Percentiles rank a stretch among this genome's conserved stretches.
phyloP scores from a whole-genome alignment of 2,113 vertebrate genomes.

The Calonectris borealis region DNA sequence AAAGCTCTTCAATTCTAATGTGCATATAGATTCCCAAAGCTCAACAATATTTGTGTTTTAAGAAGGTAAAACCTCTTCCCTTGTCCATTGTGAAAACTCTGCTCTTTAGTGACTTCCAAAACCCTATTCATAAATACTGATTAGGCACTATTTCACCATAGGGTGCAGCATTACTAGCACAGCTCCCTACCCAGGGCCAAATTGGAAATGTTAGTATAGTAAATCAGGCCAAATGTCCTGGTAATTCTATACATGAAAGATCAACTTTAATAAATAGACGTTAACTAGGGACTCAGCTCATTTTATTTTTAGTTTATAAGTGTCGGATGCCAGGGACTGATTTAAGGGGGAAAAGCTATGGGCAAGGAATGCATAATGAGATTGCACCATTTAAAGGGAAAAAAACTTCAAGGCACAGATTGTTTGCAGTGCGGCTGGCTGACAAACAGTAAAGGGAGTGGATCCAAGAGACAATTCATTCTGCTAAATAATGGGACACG shows the following conservation, averaged over 20 bases:
- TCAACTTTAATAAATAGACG: constrained; percentile 67
- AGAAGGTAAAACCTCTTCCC: constrained; percentile 47
- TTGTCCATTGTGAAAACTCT: not conserved
- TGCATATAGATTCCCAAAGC: constrained; percentile 30
- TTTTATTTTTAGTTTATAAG: constrained; percentile 34
- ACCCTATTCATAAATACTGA: constrained; percentile 76
- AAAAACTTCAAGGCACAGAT: not conserved
- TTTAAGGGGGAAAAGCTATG: not conserved
- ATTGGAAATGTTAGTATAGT: constrained; percentile 67
- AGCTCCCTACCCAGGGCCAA: constrained; percentile 32
- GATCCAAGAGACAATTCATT: not conserved
- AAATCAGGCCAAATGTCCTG: constrained; percentile 65
- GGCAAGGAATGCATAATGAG: not conserved
- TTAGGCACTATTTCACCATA: constrained; percentile 69
- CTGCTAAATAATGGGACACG: not conserved
- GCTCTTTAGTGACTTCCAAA: constrained; percentile 73
- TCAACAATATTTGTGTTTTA: constrained; percentile 67
- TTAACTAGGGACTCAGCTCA: constrained; percentile 44
- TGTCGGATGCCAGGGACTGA: constrained; percentile 27
- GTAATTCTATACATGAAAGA: constrained; percentile 57
- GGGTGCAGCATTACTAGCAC: constrained; percentile 23
- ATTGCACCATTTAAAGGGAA: not conserved
- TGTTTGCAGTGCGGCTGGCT: not conserved
- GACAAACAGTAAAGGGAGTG: not conserved
- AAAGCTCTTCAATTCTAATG: constrained; percentile 53